These are phyloP conservation scores for Hedya salicella DNA, from an alignment of 2,888 invertebrate species.

Conservation along the genomic window DNA sequence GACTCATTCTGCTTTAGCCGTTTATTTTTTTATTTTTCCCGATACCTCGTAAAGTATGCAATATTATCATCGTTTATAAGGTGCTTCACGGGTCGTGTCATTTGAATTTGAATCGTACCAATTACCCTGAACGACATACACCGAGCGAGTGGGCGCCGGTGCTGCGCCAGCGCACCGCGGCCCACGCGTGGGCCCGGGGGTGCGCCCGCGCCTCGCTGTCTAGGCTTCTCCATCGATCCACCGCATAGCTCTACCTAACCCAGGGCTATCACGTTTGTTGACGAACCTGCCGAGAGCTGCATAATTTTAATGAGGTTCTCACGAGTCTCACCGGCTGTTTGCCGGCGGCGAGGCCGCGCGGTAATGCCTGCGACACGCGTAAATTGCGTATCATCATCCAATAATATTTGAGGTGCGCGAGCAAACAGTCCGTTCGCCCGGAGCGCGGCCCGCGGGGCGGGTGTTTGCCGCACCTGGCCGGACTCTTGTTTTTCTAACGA, in stretches of 20 bases:
- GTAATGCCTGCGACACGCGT: slow-evolving; percentile 54
- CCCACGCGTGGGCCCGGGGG: slow-evolving; percentile 13
- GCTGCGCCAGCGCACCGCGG: background rate
- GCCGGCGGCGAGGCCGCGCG: slow-evolving; percentile 19
- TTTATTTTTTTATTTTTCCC: slow-evolving; percentile 23
- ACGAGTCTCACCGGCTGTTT: slow-evolving; percentile 37
- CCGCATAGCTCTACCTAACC: background rate
- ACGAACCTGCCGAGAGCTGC: slow-evolving; percentile 22
- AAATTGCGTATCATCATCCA: slow-evolving; percentile 73
- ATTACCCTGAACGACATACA: slow-evolving; percentile 4
- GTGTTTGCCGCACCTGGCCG: slow-evolving; percentile 54
- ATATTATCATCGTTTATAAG: slow-evolving; percentile 33
- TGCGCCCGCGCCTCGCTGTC: slow-evolving; percentile 30
- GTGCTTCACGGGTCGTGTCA: slow-evolving; percentile 24
- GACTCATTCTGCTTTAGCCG: slow-evolving; percentile 25
- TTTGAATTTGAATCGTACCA: slow-evolving; percentile 28
- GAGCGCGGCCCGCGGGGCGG: slow-evolving; percentile 32
- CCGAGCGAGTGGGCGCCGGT: slow-evolving; percentile 12
- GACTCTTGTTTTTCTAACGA: slow-evolving; percentile 66
- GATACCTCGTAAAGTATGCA: slow-evolving; percentile 34
- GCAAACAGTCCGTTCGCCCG: slow-evolving; percentile 45
- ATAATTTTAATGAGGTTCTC: slow-evolving; percentile 31
- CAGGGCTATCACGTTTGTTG: slow-evolving; percentile 1
- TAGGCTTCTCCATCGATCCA: background rate
- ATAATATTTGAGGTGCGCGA: slow-evolving; percentile 65